Conservation (phyloP, 2,797 vertebrate species). For the Valencia hispanica region DNA sequence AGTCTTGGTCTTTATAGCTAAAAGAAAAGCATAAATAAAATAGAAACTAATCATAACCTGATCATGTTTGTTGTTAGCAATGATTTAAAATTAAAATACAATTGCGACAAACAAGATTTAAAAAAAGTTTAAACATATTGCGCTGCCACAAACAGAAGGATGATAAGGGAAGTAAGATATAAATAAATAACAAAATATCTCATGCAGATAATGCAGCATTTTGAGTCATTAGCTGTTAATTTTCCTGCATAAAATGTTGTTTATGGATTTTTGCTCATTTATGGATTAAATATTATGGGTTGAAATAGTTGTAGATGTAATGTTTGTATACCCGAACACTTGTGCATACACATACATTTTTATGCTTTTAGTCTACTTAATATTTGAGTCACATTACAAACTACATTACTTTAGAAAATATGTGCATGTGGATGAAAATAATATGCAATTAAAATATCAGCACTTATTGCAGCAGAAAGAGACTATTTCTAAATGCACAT, state of each 20-base stretch:
- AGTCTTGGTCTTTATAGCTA: not conserved
- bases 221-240: not conserved
- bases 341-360: not conserved
- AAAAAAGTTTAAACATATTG: not conserved
- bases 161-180: not conserved
- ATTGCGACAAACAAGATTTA: not conserved
- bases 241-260: not conserved
- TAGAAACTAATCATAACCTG: not conserved
- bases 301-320: not conserved
- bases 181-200: not conserved
- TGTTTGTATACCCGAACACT: not conserved
- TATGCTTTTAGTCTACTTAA: not conserved
- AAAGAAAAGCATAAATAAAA: not conserved
- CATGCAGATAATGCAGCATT: not conserved
- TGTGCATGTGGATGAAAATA: not conserved
- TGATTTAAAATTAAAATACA: not conserved
- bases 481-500: not conserved
- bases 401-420: not conserved
- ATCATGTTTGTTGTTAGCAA: not conserved
- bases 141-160: not conserved
- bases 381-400: not conserved
- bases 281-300: not conserved
- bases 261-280: not conserved
- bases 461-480: not conserved
- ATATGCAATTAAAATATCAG: not conserved